phyloP scores from a whole-genome alignment of 2,113 vertebrate species.

The Morone chrysops region DNA sequence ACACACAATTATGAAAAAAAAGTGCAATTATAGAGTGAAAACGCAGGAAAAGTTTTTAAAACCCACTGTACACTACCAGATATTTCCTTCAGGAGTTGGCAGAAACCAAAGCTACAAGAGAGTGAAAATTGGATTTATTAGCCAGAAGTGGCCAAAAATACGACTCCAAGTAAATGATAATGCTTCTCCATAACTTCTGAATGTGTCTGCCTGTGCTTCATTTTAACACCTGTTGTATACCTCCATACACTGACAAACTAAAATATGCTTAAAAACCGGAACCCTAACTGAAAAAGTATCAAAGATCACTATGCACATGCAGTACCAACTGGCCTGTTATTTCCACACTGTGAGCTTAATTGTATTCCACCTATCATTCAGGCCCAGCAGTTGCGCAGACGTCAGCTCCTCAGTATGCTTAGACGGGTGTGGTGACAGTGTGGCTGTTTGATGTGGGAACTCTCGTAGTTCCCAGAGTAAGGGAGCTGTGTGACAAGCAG shows the following conservation, averaged over 20 bases:
- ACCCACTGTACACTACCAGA: background rate
- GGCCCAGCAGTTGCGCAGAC: constrained; percentile 41
- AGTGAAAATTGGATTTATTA: background rate
- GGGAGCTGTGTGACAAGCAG: constrained; percentile 68
- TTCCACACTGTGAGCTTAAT: constrained; percentile 58
- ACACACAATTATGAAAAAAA: background rate
- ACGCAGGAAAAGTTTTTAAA: background rate
- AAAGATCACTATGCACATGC: constrained; percentile 4
- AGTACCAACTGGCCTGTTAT: constrained; percentile 31
- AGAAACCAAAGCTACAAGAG: background rate
- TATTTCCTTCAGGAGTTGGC: background rate
- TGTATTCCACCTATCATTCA: constrained; percentile 54
- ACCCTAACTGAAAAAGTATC: background rate
- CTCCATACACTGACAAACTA: background rate
- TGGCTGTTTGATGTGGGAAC: constrained; percentile 76
- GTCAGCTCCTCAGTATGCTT: constrained; percentile 64
- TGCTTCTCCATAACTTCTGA: background rate
- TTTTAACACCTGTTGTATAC: background rate
- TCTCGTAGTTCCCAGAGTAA: constrained; percentile 52
- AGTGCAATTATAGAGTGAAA: background rate
- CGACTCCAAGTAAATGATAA: too few relatives aligned
- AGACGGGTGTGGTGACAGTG: constrained; percentile 69
- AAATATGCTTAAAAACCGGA: background rate
- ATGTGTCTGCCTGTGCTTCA: background rate
- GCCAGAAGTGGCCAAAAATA: too few relatives aligned